Base-by-base conservation (phyloP, 1,140 invertebrate genomes). In the Triops cancriformis region DNA sequence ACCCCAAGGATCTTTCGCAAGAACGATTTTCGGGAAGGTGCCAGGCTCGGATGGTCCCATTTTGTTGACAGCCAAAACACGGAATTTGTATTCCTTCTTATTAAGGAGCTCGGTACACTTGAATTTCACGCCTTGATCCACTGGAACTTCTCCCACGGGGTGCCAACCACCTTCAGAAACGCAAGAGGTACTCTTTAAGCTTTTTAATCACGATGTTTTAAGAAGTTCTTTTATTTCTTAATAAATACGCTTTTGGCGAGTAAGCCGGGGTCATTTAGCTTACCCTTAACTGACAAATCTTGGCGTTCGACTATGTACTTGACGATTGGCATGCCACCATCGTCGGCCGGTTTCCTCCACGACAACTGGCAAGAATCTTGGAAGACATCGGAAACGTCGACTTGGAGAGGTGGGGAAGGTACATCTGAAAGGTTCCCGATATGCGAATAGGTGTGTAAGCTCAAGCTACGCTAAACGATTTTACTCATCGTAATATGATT, bases 1-100 rank as follows among this genome's bases (percentile, higher is more conserved):
- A 96, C 94, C 95, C 94, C 95, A 99, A 80, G 97, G 97, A 91
- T 99, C 96, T 86, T 98, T 98, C 45, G 97, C 96, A 73, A 98
- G 84, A 31, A 97, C 91, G 37, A 93, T 90, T 83, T 94, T 96
- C 79, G 87, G 90, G 82, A 96, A 94, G 10, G 91, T 85, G 27
- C 94, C 91, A 74, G 95, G 95, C 84, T 98, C 95, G 85, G 94
- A 86, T 26, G 83, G 81, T 9, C 88, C 89, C 80, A 87, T 83
- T 51, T 83, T 83, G 80, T 88, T 88, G 31, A 85, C 84, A 11
- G 86, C 87, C 14, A 82, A 82, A 18, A 88, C 85, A 73, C 89
- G 84, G 85, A 91, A 91, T 82, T 88, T 87, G 83, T 83, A 89
- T 81, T 78, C 86, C 82, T 88, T 89, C 83, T 94, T 94, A 84